phyloP scores from a whole-genome alignment of 2,797 vertebrate species.

The Selene dorsalis region DNA sequence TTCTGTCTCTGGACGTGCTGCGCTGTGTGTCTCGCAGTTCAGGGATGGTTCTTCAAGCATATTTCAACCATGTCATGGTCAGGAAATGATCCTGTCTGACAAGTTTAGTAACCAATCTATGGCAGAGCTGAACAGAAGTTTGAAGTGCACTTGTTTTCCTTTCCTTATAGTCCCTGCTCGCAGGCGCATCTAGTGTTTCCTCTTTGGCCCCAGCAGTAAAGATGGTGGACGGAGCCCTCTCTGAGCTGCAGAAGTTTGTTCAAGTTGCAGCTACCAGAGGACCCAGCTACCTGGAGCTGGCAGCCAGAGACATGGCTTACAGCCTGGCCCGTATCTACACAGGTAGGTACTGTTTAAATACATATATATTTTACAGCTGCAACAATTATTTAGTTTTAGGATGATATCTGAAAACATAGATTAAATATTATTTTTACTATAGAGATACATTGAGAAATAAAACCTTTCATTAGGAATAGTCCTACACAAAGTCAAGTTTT shows the following conservation, averaged over 20 bases:
- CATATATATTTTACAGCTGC: not conserved
- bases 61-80: slow-evolving; percentile 80
- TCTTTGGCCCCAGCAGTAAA: slow-evolving; percentile 71
- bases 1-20: slow-evolving; percentile 88
- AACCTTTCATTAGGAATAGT: not conserved
- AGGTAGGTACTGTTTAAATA: slow-evolving; percentile 73
- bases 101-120: not conserved
- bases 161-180: slow-evolving; percentile 79
- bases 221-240: slow-evolving; percentile 56
- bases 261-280: slow-evolving; percentile 52
- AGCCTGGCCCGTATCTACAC: slow-evolving; percentile 86
- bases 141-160: slow-evolving; percentile 30
- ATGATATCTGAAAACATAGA: not conserved
- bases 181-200: slow-evolving; percentile 48
- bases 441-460: not conserved
- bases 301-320: slow-evolving; percentile 88
- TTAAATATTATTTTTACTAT: too few species aligned
- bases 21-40: slow-evolving; percentile 83
- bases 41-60: slow-evolving; percentile 81
- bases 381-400: not conserved
- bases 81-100: not conserved
- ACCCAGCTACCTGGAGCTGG: slow-evolving; percentile 78
- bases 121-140: slow-evolving; percentile 19
- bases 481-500: not conserved
- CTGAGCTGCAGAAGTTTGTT: slow-evolving; percentile 76